Percentiles rank a stretch among this genome's conserved stretches.
Conservation (phyloP, 2,113 vertebrate species). For the Carassius carassius region DNA sequence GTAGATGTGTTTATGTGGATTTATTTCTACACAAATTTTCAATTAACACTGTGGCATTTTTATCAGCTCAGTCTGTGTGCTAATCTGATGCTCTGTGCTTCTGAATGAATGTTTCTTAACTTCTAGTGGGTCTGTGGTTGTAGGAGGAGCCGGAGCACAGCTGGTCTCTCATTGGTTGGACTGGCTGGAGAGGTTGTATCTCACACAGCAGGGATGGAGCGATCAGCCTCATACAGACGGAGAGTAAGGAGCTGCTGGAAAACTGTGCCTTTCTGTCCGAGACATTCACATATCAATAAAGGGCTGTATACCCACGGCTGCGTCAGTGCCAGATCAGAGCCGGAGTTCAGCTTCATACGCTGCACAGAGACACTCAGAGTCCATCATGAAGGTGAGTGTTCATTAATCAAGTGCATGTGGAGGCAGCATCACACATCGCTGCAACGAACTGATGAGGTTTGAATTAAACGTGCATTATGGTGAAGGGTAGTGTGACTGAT, state of each 20-base stretch:
- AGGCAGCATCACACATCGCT: background rate
- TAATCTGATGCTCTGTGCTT: background rate
- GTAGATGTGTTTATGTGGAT: background rate
- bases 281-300: background rate
- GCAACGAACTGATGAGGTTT: background rate
- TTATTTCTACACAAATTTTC: background rate
- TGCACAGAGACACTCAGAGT: background rate
- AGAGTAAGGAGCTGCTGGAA: background rate
- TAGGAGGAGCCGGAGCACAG: background rate
- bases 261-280: background rate
- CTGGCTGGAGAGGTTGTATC: background rate
- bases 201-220: background rate
- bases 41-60: background rate
- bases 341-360: background rate
- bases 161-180: background rate
- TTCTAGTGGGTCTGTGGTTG: background rate
- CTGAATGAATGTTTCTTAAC: background rate
- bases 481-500: background rate
- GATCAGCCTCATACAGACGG: background rate
- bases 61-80: background rate
- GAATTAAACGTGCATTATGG: background rate
- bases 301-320: background rate
- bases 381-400: conserved; percentile 27
- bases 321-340: background rate
- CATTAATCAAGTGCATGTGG: background rate